Conservation (phyloP, 2,797 vertebrate genomes). For the Momotus momota region DNA sequence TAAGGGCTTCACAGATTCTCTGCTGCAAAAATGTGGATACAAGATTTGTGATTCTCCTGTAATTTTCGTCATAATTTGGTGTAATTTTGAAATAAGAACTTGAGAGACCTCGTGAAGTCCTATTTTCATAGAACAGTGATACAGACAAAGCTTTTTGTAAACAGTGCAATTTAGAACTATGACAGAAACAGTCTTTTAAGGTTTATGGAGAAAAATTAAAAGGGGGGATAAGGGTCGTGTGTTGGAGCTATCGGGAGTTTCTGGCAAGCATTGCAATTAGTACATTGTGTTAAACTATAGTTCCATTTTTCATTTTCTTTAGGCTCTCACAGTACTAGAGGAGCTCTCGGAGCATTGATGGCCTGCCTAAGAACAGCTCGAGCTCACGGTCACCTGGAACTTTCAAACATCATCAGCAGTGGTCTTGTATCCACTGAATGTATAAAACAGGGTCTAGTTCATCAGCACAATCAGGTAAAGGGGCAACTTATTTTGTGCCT, state of each 20-base stretch:
- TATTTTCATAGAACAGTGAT: background rate
- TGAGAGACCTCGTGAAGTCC: background rate
- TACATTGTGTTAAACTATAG: background rate
- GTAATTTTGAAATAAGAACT: background rate
- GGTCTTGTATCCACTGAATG: constrained; percentile 83
- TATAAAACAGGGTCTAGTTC: constrained; percentile 88
- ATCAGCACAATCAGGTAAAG: constrained; percentile 93
- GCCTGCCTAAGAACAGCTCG: constrained; percentile 91
- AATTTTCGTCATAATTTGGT: background rate
- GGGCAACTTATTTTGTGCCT: background rate
- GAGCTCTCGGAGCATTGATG: constrained; percentile 91
- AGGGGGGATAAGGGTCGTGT: accelerated
- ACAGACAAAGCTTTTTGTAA: background rate
- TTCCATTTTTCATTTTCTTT: background rate
- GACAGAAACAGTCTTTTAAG: background rate
- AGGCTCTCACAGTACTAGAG: constrained; percentile 82
- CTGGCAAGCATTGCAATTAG: background rate
- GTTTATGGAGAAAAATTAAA: background rate
- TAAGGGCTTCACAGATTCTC: background rate
- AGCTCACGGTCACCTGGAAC: constrained; percentile 87
- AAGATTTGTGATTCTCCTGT: background rate
- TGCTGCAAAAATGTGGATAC: background rate
- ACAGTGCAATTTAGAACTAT: background rate
- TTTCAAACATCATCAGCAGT: constrained; percentile 80
- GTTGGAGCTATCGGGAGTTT: background rate